phyloP scores from a whole-genome alignment of 1,140 invertebrate species.

The Trachelipus rathkii region DNA sequence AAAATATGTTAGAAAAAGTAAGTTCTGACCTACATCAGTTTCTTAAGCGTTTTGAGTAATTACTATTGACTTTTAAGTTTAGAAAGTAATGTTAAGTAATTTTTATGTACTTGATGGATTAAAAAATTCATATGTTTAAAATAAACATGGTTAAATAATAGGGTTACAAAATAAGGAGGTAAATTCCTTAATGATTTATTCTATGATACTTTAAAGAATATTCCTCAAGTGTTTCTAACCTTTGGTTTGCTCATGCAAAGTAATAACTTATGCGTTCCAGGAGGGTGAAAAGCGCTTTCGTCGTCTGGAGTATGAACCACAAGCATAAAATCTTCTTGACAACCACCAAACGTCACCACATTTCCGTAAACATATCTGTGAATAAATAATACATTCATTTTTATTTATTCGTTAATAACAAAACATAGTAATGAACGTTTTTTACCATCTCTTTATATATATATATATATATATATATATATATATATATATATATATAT shows the following conservation, averaged over 20 bases:
- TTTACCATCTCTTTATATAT: background rate
- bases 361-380: constrained; percentile 72
- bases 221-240: constrained; percentile 53
- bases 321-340: constrained; percentile 92
- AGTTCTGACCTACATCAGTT: background rate
- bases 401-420: background rate
- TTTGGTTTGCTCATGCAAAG: constrained; percentile 88
- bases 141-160: no score
- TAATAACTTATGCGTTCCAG: constrained; percentile 76
- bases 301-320: constrained; percentile 67
- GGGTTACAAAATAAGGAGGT: no score
- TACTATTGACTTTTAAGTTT: background rate
- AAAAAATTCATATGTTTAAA: no score
- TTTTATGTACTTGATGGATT: no score
- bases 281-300: constrained; percentile 54
- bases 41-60: background rate
- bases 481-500: no score
- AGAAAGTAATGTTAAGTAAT: background rate
- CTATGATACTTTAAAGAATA: no score
- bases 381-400: background rate
- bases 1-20: background rate
- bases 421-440: background rate
- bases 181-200: no score
- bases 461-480: no score
- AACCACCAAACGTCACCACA: constrained; percentile 88